These are phyloP conservation scores for Clarias laeviceps DNA, from an alignment of 2,797 vertebrate species.

Conservation along the genomic window DNA sequence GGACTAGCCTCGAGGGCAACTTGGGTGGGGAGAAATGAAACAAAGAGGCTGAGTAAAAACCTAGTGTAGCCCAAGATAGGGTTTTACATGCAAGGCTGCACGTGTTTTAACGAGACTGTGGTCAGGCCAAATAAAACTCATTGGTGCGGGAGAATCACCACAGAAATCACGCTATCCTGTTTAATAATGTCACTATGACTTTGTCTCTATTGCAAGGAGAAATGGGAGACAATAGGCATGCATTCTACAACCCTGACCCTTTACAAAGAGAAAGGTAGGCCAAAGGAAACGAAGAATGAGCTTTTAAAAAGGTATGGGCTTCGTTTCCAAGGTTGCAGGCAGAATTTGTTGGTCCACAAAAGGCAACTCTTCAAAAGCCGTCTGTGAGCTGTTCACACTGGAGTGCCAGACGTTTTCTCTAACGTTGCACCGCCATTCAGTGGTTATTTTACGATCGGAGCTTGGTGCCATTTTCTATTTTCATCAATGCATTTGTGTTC, in stretches of 20 bases:
- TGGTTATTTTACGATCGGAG: conserved; percentile 26
- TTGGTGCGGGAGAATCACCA: conserved; percentile 71
- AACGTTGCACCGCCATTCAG: conserved; percentile 26
- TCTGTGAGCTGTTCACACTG: conserved; percentile 27
- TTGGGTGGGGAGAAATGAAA: conserved; percentile 52
- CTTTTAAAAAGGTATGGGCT: conserved; percentile 44
- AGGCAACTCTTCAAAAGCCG: conserved; percentile 26
- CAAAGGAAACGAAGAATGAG: conserved; percentile 42
- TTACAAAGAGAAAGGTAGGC: conserved; percentile 46
- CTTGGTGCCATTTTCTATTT: conserved; percentile 28
- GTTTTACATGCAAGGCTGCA: conserved; percentile 67
- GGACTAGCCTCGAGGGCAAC: conserved; percentile 34
- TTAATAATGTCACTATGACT: conserved; percentile 82
- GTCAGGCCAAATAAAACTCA: conserved; percentile 78
- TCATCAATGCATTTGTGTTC: conserved; percentile 23
- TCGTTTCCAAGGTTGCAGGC: conserved; percentile 51
- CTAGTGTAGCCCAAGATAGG: conserved; percentile 72
- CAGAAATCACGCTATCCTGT: conserved; percentile 72
- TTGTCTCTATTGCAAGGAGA: conserved; percentile 69
- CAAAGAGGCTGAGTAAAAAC: conserved; percentile 60
- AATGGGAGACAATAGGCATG: conserved; percentile 67
- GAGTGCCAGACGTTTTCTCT: conserved; percentile 18
- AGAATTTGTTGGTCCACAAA: conserved; percentile 29
- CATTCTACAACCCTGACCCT: conserved; percentile 60
- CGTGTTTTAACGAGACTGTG: conserved; percentile 74